Conservation (phyloP, 2,797 vertebrate species). For the Enteromius anoplus region DNA sequence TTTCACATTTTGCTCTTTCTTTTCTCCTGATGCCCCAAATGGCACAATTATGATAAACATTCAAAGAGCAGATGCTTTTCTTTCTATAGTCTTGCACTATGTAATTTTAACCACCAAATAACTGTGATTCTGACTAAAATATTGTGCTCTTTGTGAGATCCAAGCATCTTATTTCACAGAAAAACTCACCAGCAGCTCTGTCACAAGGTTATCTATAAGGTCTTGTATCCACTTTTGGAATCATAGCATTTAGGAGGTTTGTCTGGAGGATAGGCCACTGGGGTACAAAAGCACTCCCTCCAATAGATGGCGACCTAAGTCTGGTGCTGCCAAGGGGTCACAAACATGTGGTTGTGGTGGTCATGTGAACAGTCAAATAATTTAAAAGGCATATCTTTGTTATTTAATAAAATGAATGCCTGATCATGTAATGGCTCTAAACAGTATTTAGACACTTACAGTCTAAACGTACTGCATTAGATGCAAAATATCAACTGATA, state of each 20-base stretch:
- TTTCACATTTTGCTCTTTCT: not conserved
- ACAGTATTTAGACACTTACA: not conserved
- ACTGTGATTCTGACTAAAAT: constrained; percentile 20
- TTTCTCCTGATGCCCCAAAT: constrained; percentile 1
- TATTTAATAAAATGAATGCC: not conserved
- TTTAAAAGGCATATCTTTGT: not conserved
- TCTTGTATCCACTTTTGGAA: not conserved
- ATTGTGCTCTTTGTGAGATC: constrained; percentile 3
- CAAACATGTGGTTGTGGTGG: constrained; percentile 4
- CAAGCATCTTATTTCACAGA: not conserved
- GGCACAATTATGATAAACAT: constrained; percentile 11
- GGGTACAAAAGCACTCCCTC: constrained; percentile 53
- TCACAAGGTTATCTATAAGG: not conserved
- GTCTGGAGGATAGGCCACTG: not conserved
- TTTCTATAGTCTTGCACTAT: not conserved
- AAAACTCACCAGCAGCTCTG: constrained; percentile 4
- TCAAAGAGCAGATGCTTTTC: constrained; percentile 13
- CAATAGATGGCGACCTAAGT: constrained; percentile 80
- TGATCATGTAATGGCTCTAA: not conserved
- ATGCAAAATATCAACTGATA: not conserved
- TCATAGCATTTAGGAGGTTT: not conserved
- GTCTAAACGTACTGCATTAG: not conserved
- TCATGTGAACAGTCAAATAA: not conserved
- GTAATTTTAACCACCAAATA: constrained; percentile 18
- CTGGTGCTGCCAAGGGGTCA: constrained; percentile 62